Conservation (phyloP, 2,888 invertebrate genomes). For the Beris morrisii region DNA sequence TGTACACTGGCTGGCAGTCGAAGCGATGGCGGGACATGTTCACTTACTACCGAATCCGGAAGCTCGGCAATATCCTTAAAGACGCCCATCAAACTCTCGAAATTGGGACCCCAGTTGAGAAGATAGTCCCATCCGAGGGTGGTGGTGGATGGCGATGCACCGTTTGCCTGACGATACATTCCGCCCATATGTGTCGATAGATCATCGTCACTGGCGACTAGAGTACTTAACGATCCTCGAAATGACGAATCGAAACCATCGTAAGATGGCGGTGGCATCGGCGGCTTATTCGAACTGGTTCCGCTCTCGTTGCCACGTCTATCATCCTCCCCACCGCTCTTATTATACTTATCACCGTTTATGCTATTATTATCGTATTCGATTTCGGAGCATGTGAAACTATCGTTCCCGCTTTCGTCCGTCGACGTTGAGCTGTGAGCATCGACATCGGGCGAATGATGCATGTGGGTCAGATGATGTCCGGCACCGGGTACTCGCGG, state of each 20-base stretch:
- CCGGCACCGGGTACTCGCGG: slow-evolving; percentile 69
- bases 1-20: slow-evolving; percentile 76
- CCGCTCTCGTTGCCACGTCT: slow-evolving; percentile 62
- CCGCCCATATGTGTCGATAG: slow-evolving; percentile 79
- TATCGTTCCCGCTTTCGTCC: slow-evolving; percentile 94
- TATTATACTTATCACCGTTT: slow-evolving; percentile 74
- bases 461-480: slow-evolving; percentile 71
- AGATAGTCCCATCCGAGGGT: slow-evolving; percentile 92
- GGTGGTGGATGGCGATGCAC: slow-evolving; percentile 72
- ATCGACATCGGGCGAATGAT: slow-evolving; percentile 73
- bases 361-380: slow-evolving; percentile 92
- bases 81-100: slow-evolving; percentile 92
- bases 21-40: slow-evolving; percentile 72
- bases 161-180: slow-evolving; percentile 77
- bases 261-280: slow-evolving; percentile 76
- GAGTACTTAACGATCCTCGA: slow-evolving; percentile 88
- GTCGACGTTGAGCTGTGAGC: slow-evolving; percentile 79
- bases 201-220: slow-evolving; percentile 93
- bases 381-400: slow-evolving; percentile 97
- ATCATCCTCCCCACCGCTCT: slow-evolving; percentile 65
- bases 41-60: slow-evolving; percentile 78
- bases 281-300: slow-evolving; percentile 61
- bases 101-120: slow-evolving; percentile 95
- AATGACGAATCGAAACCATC: slow-evolving; percentile 94
- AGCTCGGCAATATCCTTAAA: slow-evolving; percentile 95